A percentile compares a stretch with the other conserved stretches of the same genome.
Evolutionary conservation across 2,888 invertebrate species (phyloP).

Genomic region (Ischnura elegans): DNA sequence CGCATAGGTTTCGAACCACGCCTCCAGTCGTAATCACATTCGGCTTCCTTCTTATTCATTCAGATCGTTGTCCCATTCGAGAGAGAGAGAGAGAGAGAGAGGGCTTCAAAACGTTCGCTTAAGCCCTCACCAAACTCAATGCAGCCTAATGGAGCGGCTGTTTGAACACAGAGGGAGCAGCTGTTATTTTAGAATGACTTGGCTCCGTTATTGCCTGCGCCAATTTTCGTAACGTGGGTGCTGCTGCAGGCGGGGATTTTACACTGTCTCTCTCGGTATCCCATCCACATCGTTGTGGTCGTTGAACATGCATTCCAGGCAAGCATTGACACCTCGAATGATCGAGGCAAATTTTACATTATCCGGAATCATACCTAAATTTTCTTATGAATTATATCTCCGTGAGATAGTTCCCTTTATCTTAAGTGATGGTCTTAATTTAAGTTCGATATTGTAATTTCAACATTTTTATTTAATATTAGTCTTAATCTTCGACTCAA

Average conservation of each 20-base stretch:
- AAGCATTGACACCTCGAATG: background rate
- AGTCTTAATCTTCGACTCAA: too few species aligned
- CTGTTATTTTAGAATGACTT: background rate
- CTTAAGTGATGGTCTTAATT: too few species aligned
- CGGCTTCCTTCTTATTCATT: background rate
- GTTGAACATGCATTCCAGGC: background rate
- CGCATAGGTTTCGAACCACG: too few species aligned
- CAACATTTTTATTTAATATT: too few species aligned
- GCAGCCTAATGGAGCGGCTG: background rate
- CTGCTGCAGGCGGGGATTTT: background rate
- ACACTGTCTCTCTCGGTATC: background rate
- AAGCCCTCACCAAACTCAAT: background rate
- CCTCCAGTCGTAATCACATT: background rate
- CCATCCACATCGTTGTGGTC: background rate
- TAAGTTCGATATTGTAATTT: too few species aligned
- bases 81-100: too few species aligned
- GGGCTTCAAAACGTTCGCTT: background rate
- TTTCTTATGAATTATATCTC: too few species aligned
- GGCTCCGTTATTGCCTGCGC: background rate
- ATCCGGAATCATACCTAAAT: too few species aligned
- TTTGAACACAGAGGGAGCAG: background rate
- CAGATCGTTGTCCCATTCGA: background rate
- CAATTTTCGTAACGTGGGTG: conserved; percentile 8
- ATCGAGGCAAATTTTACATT: background rate
- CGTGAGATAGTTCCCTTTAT: too few species aligned